These are phyloP conservation scores for Chymomyza costata DNA, from an alignment of 1,140 invertebrate species.

Conservation along the genomic window DNA sequence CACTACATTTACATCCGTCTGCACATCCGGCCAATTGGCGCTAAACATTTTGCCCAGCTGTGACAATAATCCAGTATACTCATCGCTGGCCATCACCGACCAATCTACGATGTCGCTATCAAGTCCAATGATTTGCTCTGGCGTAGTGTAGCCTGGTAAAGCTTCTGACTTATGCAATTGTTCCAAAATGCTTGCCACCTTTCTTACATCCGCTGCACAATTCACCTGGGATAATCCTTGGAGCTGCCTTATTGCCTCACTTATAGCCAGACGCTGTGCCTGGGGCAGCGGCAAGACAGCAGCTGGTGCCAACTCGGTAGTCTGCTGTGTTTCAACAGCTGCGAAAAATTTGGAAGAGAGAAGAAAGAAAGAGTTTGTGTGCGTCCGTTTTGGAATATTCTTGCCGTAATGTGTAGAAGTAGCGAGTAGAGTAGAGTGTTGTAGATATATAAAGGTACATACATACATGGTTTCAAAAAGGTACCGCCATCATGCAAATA, in stretches of 20 bases:
- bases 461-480: constrained; percentile 16
- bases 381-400: constrained; percentile 74
- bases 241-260: constrained; percentile 31
- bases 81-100: constrained; percentile 64
- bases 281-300: constrained; percentile 17
- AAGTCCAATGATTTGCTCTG: constrained; percentile 78
- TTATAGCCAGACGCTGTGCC: constrained; percentile 22
- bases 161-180: constrained; percentile 23
- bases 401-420: constrained; percentile 59
- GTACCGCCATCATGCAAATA: constrained; percentile 44
- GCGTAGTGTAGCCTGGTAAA: constrained; percentile 80
- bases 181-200: constrained; percentile 30
- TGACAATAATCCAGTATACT: constrained; percentile 76
- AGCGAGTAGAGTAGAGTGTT: constrained; percentile 36
- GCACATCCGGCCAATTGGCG: constrained; percentile 76
- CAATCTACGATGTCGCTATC: constrained; percentile 70
- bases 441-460: background rate
- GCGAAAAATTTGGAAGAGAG: constrained; percentile 34
- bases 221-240: constrained; percentile 3
- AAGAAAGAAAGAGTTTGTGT: constrained; percentile 66
- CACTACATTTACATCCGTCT: constrained; percentile 34
- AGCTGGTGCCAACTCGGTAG: constrained; percentile 12
- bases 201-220: constrained; percentile 34
- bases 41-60: constrained; percentile 76
- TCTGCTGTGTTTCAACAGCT: constrained; percentile 46